These are phyloP conservation scores for Lipotes vexillifer DNA, from an alignment of 2,113 vertebrate genomes.

Conservation along the genomic window DNA sequence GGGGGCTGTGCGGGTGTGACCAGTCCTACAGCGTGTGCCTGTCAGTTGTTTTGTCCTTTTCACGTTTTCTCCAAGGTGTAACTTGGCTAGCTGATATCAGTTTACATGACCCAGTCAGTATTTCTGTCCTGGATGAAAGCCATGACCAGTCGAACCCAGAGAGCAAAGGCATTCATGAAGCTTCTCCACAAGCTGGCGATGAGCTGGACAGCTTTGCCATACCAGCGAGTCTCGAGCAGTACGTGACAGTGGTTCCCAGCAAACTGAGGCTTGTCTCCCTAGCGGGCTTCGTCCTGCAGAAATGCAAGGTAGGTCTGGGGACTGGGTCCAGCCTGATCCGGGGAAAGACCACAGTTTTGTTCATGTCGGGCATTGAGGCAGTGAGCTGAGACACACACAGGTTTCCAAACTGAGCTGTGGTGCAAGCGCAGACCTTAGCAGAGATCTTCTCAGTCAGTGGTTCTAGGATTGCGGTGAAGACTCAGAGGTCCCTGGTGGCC, in stretches of 20 bases:
- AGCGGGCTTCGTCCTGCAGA: conserved; percentile 91
- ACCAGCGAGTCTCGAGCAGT: conserved; percentile 88
- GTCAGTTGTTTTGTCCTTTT: background rate
- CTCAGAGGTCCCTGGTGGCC: background rate
- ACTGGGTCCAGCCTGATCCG: background rate
- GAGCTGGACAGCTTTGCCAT: conserved; percentile 85
- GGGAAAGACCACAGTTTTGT: background rate
- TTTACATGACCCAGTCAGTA: conserved; percentile 85
- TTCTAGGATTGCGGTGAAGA: background rate
- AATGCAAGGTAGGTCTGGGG: conserved; percentile 86
- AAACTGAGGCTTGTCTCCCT: conserved; percentile 93
- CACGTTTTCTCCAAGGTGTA: conserved; percentile 80
- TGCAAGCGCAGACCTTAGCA: background rate
- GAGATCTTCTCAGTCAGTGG: background rate
- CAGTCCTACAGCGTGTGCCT: accelerated
- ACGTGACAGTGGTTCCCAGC: conserved; percentile 91
- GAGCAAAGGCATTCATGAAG: accelerated
- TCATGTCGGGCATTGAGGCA: background rate
- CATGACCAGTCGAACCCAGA: background rate
- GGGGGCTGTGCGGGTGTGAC: accelerated
- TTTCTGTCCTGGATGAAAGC: conserved; percentile 82
- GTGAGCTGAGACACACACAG: accelerated
- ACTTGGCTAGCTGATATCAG: conserved; percentile 88
- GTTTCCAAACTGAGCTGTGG: background rate
- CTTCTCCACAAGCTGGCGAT: accelerated